phyloP scores from a whole-genome alignment of 2,797 vertebrate genomes.

The Halcyon badia region DNA sequence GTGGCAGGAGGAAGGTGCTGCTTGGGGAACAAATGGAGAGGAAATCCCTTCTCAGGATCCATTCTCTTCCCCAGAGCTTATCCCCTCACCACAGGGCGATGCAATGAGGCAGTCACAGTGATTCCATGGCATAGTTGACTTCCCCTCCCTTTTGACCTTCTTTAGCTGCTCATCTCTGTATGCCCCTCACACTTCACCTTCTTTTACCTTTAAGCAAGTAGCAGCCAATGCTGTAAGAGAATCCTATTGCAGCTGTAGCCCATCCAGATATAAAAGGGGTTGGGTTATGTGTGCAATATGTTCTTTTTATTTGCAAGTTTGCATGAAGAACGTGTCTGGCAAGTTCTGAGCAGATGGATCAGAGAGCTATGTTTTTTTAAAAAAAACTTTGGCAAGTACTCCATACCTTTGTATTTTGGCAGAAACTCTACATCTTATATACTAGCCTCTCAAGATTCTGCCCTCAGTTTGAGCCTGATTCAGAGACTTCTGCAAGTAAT shows the following conservation, averaged over 20 bases:
- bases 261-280: conserved; percentile 35
- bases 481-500: conserved; percentile 4
- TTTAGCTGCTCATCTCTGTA: background rate
- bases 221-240: conserved; percentile 6
- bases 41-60: background rate
- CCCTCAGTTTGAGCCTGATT: conserved; percentile 56
- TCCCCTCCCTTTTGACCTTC: background rate
- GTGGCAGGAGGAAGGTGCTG: background rate
- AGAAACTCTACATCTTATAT: conserved; percentile 68
- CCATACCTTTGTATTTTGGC: conserved; percentile 75
- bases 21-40: background rate
- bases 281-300: conserved; percentile 66
- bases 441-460: conserved; percentile 68
- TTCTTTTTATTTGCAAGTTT: conserved; percentile 75
- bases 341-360: conserved; percentile 70
- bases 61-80: background rate
- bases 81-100: background rate
- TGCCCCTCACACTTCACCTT: conserved; percentile 11
- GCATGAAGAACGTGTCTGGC: conserved; percentile 77
- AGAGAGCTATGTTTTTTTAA: conserved; percentile 52
- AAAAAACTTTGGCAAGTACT: conserved; percentile 67
- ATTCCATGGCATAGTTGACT: background rate
- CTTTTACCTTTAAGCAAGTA: conserved; percentile 47
- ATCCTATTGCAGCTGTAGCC: conserved; percentile 56
- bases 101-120: background rate